phyloP scores from a whole-genome alignment of 2,888 invertebrate genomes.

The Cecidostiba fungosa region DNA sequence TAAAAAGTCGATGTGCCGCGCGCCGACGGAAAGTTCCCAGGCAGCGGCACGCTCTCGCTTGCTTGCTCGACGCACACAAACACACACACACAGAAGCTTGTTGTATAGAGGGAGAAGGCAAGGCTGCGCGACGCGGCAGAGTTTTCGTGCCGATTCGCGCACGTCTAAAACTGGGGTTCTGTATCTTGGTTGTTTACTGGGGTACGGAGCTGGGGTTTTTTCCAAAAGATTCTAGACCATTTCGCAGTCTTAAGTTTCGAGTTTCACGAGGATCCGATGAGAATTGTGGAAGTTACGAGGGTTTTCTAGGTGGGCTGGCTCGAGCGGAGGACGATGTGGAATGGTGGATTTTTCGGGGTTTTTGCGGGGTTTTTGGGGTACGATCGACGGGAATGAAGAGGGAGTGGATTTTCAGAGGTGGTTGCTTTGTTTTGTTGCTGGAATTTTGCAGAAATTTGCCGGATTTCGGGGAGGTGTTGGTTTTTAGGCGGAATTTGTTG shows the following conservation, averaged over 20 bases:
- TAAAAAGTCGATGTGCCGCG: conserved; percentile 63
- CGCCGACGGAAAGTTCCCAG: conserved; percentile 75
- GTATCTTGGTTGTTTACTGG: conserved; percentile 67
- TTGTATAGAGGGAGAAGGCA: conserved; percentile 73
- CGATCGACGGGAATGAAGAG: no score
- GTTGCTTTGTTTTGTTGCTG: conserved; percentile 19
- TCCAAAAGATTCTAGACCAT: conserved; percentile 68
- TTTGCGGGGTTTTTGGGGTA: neutral
- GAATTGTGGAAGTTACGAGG: conserved; percentile 22
- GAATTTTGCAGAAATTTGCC: neutral
- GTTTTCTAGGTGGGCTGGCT: conserved; percentile 32
- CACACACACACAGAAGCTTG: conserved; percentile 80
- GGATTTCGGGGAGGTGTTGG: neutral
- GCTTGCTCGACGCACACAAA: conserved; percentile 72
- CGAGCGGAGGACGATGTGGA: neutral
- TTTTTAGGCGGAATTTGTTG: neutral
- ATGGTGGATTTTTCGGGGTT: neutral
- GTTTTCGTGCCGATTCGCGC: conserved; percentile 69
- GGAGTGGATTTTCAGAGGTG: neutral
- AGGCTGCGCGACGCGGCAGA: conserved; percentile 69
- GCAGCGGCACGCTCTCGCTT: conserved; percentile 48
- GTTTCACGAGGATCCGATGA: conserved; percentile 5
- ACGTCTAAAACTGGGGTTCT: conserved; percentile 68
- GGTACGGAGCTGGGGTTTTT: conserved; percentile 67
- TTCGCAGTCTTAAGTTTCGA: conserved; percentile 72